Evolutionary conservation across 2,113 vertebrate genomes (phyloP).

Genomic region (Thalassoma bifasciatum): DNA sequence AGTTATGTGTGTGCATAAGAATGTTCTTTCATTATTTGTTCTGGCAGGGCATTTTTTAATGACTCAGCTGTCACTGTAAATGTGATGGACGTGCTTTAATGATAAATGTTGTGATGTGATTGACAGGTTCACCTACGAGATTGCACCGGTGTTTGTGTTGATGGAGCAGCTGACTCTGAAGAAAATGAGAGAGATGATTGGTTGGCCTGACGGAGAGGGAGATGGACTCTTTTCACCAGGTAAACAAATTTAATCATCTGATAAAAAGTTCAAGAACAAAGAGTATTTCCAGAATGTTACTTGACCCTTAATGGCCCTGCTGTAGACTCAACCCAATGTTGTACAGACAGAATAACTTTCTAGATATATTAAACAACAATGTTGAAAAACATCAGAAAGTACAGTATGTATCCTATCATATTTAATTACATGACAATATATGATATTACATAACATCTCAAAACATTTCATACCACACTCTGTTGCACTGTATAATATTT

Average conservation of each 20-base stretch:
- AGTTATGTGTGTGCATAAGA: conserved; percentile 17
- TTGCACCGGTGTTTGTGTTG: conserved; percentile 97
- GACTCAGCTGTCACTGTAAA: not conserved
- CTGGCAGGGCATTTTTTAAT: not conserved
- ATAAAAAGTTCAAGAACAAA: not conserved
- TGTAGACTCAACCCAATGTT: not conserved
- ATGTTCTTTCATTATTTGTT: not conserved
- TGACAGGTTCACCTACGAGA: conserved; percentile 98
- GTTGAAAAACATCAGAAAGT: no score
- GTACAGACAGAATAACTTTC: not conserved
- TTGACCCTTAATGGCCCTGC: not conserved
- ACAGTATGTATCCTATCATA: no score
- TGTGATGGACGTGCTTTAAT: not conserved
- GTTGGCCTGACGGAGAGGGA: conserved; percentile 94
- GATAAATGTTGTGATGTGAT: conserved; percentile 7
- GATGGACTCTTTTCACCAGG: conserved; percentile 98
- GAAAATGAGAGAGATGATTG: conserved; percentile 99
- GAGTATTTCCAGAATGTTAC: not conserved
- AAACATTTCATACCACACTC: no score
- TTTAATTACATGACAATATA: no score
- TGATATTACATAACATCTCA: no score
- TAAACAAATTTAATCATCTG: conserved; percentile 37
- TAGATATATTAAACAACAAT: not conserved
- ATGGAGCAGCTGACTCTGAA: conserved; percentile 99
- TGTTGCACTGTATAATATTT: no score